Evolutionary conservation across 1,140 invertebrate species (phyloP).

Genomic region (Bombus consobrinus): DNA sequence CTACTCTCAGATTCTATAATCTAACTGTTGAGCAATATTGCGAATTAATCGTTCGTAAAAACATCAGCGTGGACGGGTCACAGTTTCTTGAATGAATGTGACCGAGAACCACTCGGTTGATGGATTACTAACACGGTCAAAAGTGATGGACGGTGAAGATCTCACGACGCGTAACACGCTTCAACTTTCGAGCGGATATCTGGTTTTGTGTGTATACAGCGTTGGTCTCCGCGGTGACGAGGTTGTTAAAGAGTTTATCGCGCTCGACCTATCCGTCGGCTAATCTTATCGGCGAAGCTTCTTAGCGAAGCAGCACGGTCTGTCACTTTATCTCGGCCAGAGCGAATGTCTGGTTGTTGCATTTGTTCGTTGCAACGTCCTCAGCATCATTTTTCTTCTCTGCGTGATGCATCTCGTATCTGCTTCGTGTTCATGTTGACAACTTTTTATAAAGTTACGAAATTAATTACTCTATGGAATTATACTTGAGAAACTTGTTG

Average conservation of each 20-base stretch:
- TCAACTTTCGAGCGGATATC: neutral
- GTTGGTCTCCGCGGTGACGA: neutral
- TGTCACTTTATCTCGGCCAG: conserved; percentile 34
- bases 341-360: conserved; percentile 39
- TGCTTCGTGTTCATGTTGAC: neutral
- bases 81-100: conserved; percentile 47
- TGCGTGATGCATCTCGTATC: neutral
- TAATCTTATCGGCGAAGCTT: conserved; percentile 54
- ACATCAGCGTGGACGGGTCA: neutral
- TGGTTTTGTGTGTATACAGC: conserved; percentile 26
- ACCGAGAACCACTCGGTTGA: conserved; percentile 11
- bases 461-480: conserved; percentile 5
- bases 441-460: conserved; percentile 15
- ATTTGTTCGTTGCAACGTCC: neutral
- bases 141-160: conserved; percentile 25
- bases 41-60: conserved; percentile 26
- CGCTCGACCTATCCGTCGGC: neutral
- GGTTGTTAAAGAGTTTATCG: conserved; percentile 14
- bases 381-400: neutral
- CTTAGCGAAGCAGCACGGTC: conserved; percentile 36
- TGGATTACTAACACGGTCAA: conserved; percentile 14
- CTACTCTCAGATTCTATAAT: neutral
- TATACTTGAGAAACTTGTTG: conserved; percentile 14
- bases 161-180: neutral
- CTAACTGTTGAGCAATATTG: neutral